Base-by-base conservation (phyloP, 2,113 vertebrate genomes). In the Chloropsis cyanopogon region DNA sequence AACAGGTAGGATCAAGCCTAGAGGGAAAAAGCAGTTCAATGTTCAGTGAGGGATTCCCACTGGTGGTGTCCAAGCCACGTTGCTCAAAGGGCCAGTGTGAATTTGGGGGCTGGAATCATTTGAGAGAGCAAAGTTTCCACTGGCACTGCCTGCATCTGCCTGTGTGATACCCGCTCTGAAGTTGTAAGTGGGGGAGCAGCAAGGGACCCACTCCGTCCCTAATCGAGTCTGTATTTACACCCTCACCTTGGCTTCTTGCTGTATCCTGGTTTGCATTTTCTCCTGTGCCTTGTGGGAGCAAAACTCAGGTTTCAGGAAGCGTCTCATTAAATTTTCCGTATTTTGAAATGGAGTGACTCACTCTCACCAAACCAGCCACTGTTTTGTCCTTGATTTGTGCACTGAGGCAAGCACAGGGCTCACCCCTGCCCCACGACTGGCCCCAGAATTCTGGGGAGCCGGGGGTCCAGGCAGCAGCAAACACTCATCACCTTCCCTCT, bases 261-360 rank as follows among this genome's bases (percentile, higher is more conserved):
- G 25, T 37, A 15, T 61, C 72, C 70, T 68, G 50, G 13, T 86
- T 77, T 84, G n/a, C 4, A 4, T 63, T 79, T 50, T 50, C 26
- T 78, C 35, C 64, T 39, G 57, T 65, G 72, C 80, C 82, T 88
- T 50, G 76, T 53, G 86, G 46, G 76, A 82, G 24, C 86, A 96
- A 80, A 96, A 79, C 65, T 68, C 64, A 72, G 25, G 88, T 96
- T 97, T 96, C 95, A 90, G 90, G 95, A 97, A 95, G 90, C 4
- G 0, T 90, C 92, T 91, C 88, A 91, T 96, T 95, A 86, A 59
- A 81, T 86, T 93, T 93, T 96, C 93, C 37, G 0, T 61, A 68
- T 96, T 95, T 96, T 96, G 95, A 92, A 95, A 92, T 1, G 2
- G 54, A 54, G 26, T 94, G 94, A 96, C 64, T 93, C 93, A 96